Percentiles rank a stretch among this genome's conserved stretches.
These are phyloP conservation scores for Smithornis capensis DNA, from an alignment of 2,113 vertebrate species.

Conservation along the genomic window DNA sequence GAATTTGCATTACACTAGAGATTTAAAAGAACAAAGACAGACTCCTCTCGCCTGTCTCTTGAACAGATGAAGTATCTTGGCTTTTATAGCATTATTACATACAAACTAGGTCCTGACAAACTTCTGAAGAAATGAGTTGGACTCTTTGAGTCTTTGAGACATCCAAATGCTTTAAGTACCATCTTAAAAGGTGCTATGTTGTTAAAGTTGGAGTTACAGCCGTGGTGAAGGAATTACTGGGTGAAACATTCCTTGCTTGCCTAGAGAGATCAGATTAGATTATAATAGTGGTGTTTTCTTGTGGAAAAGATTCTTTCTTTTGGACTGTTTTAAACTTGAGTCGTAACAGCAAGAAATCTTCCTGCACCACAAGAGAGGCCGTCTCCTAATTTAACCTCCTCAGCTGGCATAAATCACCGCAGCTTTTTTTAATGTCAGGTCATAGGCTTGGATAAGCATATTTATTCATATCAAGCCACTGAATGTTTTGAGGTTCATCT, in stretches of 20 bases:
- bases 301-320: neutral
- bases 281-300: neutral
- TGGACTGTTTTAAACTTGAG: neutral
- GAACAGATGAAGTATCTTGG: neutral
- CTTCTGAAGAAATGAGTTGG: neutral
- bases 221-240: neutral
- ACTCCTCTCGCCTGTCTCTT: neutral
- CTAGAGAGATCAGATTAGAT: neutral
- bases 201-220: neutral
- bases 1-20: neutral
- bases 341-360: neutral
- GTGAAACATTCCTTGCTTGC: neutral
- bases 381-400: neutral
- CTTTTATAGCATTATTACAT: neutral
- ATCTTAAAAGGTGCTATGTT: neutral
- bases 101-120: neutral
- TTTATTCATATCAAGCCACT: slow-evolving; percentile 9
- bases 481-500: slow-evolving; percentile 43
- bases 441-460: slow-evolving; percentile 44
- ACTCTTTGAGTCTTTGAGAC: neutral
- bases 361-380: neutral
- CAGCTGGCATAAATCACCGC: slow-evolving; percentile 10
- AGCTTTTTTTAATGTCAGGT: slow-evolving; percentile 7
- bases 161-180: neutral
- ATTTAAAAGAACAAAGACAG: neutral